Percentiles rank a stretch among this genome's conserved stretches.
phyloP scores from a whole-genome alignment of 2,113 vertebrate species.

The Rhea americana region DNA sequence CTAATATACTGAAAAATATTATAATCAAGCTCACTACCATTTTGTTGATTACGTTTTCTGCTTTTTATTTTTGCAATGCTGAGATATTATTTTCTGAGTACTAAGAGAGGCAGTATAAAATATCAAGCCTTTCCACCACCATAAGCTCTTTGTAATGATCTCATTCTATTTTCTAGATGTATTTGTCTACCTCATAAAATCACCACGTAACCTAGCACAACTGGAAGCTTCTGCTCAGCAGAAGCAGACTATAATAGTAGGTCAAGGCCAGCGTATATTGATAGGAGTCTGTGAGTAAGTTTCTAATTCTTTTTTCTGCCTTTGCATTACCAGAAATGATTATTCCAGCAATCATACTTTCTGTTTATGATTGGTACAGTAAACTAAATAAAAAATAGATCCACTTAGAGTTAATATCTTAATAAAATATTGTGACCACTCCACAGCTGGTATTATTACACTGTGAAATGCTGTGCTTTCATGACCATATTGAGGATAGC shows the following conservation, averaged over 20 bases:
- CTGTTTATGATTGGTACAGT: neutral
- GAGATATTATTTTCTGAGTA: neutral
- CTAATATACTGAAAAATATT: neutral
- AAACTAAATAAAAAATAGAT: neutral
- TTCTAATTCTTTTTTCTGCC: slow-evolving; percentile 2
- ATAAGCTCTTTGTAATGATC: neutral
- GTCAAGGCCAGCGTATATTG: slow-evolving; percentile 35
- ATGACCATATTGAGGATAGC: neutral
- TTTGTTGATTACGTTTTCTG: neutral
- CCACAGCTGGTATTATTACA: neutral
- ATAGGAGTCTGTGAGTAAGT: neutral
- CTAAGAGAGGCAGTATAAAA: neutral
- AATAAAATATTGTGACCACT: neutral
- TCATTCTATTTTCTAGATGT: slow-evolving; percentile 20
- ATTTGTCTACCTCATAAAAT: slow-evolving; percentile 55
- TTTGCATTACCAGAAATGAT: neutral
- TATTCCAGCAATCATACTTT: neutral
- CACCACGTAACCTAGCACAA: neutral
- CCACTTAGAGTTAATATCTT: neutral
- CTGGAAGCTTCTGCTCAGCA: slow-evolving; percentile 18
- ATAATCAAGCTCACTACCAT: neutral
- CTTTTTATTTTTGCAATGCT: neutral
- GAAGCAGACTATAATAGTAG: slow-evolving; percentile 17
- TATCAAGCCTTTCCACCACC: neutral
- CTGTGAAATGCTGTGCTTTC: neutral